Percentiles rank a stretch among this genome's conserved stretches.
Evolutionary conservation across 2,888 invertebrate species (phyloP).

Genomic region (Volucella inanis): DNA sequence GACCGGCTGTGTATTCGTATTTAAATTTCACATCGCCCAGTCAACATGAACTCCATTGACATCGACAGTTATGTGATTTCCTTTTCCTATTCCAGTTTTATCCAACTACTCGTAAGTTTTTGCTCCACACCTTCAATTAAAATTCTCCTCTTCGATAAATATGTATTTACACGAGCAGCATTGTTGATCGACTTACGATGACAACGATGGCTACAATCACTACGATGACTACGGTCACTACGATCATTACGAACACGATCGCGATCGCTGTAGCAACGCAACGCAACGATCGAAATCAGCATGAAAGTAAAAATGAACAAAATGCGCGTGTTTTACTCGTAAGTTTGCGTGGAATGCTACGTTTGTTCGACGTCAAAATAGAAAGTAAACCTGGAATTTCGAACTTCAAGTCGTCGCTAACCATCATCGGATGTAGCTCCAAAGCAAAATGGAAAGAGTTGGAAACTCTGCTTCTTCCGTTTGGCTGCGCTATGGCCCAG

Average conservation of each 20-base stretch:
- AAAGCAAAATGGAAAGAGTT: conserved; percentile 31
- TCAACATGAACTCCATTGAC: conserved; percentile 57
- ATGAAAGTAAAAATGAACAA: conserved; percentile 66
- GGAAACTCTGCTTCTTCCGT: conserved; percentile 45
- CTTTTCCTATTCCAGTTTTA: conserved; percentile 33
- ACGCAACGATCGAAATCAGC: conserved; percentile 29
- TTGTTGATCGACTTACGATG: not conserved
- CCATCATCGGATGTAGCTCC: conserved; percentile 51
- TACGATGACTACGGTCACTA: too few relatives aligned
- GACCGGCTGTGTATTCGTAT: conserved; percentile 10
- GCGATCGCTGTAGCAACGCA: too few relatives aligned
- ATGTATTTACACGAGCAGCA: conserved; percentile 60
- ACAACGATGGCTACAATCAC: too few relatives aligned
- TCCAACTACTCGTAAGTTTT: too few relatives aligned
- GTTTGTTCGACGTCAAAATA: conserved; percentile 43
- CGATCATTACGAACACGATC: too few relatives aligned
- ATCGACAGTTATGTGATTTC: conserved; percentile 71
- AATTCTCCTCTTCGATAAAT: conserved; percentile 55
- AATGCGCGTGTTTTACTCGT: conserved; percentile 24
- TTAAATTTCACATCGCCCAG: conserved; percentile 59
- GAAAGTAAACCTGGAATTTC: conserved; percentile 58
- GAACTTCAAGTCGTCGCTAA: conserved; percentile 10
- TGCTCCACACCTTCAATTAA: conserved; percentile 30
- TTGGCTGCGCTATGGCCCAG: conserved; percentile 56
- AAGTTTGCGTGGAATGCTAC: conserved; percentile 49